A percentile compares a stretch with the other conserved stretches of the same genome.
phyloP scores from a whole-genome alignment of 2,888 invertebrate species.

The Chorisops tibialis region DNA sequence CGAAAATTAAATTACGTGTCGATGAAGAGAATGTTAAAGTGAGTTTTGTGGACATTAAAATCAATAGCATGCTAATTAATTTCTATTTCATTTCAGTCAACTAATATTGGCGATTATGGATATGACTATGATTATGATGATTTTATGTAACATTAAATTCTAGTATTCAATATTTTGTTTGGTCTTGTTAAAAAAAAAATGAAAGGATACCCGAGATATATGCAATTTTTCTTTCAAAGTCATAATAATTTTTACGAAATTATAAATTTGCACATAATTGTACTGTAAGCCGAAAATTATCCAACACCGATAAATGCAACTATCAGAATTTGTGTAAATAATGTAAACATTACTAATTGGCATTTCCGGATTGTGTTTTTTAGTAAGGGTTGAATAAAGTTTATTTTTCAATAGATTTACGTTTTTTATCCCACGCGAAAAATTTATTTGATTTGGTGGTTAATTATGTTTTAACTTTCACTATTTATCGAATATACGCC shows the following conservation, averaged over 20 bases:
- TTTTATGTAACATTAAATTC: slow-evolving; percentile 64
- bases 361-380: slow-evolving; percentile 30
- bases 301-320: neutral
- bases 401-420: slow-evolving; percentile 27
- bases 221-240: neutral
- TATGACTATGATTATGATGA: slow-evolving; percentile 72
- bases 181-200: neutral
- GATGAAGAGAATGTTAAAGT: slow-evolving; percentile 70
- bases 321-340: neutral
- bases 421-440: no score
- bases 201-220: neutral
- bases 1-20: slow-evolving; percentile 69
- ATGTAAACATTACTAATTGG: slow-evolving; percentile 25
- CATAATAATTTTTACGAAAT: neutral
- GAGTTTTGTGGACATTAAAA: slow-evolving; percentile 22
- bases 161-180: neutral
- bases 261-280: neutral
- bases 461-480: no score
- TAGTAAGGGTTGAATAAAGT: slow-evolving; percentile 26
- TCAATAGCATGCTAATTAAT: neutral
- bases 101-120: slow-evolving; percentile 64
- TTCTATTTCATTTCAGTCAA: slow-evolving; percentile 53
- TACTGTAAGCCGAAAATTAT: slow-evolving; percentile 2
- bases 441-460: no score
- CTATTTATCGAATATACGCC: no score